A percentile compares a stretch with the other conserved stretches of the same genome.
Evolutionary conservation across 2,797 vertebrate genomes (phyloP).

Genomic region (Myripristis murdjan): DNA sequence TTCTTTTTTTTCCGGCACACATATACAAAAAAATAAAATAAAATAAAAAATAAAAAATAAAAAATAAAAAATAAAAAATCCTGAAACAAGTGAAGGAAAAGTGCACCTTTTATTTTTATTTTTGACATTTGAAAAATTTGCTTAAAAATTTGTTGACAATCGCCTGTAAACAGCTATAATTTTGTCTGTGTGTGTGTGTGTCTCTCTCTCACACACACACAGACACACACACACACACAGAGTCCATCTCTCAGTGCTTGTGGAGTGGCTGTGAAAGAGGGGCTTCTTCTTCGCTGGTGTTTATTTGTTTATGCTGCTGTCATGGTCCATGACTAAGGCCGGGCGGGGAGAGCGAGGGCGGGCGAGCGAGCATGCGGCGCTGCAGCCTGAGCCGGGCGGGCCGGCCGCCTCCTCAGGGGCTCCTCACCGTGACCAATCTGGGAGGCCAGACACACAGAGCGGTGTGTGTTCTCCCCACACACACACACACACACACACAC

Average conservation of each 20-base stretch:
- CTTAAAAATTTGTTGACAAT: too few species aligned
- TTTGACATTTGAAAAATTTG: too few species aligned
- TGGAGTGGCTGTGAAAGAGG: constrained; percentile 82
- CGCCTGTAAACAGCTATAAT: too few species aligned
- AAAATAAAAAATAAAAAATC: too few species aligned
- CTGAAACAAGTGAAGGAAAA: too few species aligned
- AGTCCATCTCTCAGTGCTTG: too few species aligned
- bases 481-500: too few species aligned
- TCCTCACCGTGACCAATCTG: constrained; percentile 91
- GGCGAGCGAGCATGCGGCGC: constrained; percentile 75
- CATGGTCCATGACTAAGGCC: constrained; percentile 90
- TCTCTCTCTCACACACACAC: neutral
- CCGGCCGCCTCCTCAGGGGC: constrained; percentile 86
- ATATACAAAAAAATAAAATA: too few species aligned
- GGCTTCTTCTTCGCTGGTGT: constrained; percentile 88
- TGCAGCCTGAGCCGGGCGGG: constrained; percentile 87
- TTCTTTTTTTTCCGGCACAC: too few species aligned
- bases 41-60: too few species aligned
- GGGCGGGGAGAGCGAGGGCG: constrained; percentile 1
- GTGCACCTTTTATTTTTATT: too few species aligned
- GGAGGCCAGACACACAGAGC: constrained; percentile 51
- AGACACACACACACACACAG: constrained; percentile 1
- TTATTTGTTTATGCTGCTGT: constrained; percentile 95
- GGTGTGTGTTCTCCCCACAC: neutral
- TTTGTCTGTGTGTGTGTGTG: too few species aligned